phyloP scores from a whole-genome alignment of 2,797 vertebrate species.

The Lepilemur ruficaudatus region DNA sequence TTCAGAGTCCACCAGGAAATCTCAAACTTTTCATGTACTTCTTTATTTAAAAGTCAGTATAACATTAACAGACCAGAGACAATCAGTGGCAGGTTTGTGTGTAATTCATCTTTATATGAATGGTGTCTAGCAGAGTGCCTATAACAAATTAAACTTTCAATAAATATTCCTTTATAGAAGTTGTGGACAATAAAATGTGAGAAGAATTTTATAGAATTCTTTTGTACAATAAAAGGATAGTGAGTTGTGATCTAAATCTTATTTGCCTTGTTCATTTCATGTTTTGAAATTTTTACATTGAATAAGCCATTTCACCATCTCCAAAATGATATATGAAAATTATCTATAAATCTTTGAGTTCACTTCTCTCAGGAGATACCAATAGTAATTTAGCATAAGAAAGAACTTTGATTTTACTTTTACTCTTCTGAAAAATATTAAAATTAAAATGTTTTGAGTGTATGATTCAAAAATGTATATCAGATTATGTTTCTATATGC shows the following conservation, averaged over 20 bases:
- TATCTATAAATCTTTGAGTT: neutral
- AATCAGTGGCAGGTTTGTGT: neutral
- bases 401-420: constrained; percentile 44
- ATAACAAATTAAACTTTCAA: neutral
- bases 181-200: neutral
- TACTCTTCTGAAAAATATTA: constrained; percentile 29
- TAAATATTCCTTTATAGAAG: neutral
- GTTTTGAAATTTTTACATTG: neutral
- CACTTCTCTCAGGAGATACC: neutral
- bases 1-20: neutral
- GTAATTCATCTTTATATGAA: neutral
- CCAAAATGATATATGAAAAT: constrained; percentile 16
- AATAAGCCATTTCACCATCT: constrained; percentile 6
- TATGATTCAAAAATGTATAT: constrained; percentile 32
- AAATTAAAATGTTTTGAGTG: constrained; percentile 42
- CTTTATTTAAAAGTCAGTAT: neutral
- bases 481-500: constrained; percentile 58
- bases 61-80: neutral
- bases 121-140: neutral
- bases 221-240: neutral
- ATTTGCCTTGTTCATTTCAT: neutral
- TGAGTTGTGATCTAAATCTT: neutral
- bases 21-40: neutral
- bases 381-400: neutral
- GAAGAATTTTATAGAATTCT: neutral